phyloP scores from a whole-genome alignment of 2,888 invertebrate genomes.

The Alcis repandata region DNA sequence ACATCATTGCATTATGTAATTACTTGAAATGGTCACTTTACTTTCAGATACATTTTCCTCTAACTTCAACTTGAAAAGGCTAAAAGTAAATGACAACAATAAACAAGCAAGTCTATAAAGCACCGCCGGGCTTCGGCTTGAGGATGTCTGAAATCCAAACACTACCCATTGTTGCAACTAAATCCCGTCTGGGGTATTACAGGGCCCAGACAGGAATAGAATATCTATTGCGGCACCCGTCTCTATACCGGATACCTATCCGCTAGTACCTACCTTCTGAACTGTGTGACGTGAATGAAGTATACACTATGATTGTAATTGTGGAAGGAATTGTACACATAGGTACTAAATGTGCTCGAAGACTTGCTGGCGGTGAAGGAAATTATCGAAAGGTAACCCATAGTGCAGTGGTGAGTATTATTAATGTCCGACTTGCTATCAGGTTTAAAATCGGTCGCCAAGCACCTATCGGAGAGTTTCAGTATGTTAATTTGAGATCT shows the following conservation, averaged over 20 bases:
- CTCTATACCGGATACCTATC: slow-evolving; percentile 22
- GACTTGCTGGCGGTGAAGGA: no score
- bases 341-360: no score
- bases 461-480: no score
- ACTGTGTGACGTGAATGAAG: slow-evolving; percentile 15
- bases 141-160: slow-evolving; percentile 29
- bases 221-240: slow-evolving; percentile 41
- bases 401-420: no score
- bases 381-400: no score
- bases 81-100: slow-evolving; percentile 3
- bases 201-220: slow-evolving; percentile 51
- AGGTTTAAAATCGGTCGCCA: no score
- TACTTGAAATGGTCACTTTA: no score
- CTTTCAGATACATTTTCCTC: no score
- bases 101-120: slow-evolving; percentile 4
- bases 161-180: slow-evolving; percentile 38
- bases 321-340: background rate
- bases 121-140: slow-evolving; percentile 16
- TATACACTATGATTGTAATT: background rate
- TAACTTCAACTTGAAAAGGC: background rate
- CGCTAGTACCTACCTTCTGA: slow-evolving; percentile 3
- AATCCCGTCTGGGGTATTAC: slow-evolving; percentile 47
- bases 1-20: no score
- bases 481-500: no score
- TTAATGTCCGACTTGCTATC: no score